Percentiles rank a stretch among this genome's conserved stretches.
Evolutionary conservation across 2,888 invertebrate genomes (phyloP).

Genomic region (Pelosia muscerda): DNA sequence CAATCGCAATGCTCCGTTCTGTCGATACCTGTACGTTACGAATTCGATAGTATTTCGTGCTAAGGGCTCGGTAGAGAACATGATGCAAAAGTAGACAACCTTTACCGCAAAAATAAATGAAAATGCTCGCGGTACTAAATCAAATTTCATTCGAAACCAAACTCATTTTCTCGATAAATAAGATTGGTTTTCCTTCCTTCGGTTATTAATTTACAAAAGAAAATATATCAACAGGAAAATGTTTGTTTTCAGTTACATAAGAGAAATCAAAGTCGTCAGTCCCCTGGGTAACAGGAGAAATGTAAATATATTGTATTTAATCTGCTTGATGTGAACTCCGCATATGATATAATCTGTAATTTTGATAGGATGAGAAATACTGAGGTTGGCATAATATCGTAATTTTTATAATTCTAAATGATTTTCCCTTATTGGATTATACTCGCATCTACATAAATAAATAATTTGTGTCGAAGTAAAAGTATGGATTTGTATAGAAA

Average conservation of each 20-base stretch:
- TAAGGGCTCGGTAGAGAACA: neutral
- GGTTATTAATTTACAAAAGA: conserved; percentile 3
- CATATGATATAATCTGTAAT: neutral
- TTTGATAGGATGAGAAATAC: neutral
- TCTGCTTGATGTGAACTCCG: neutral
- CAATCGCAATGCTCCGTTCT: too few species aligned
- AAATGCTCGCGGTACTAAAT: neutral
- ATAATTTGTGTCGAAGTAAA: too few species aligned
- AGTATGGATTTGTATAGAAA: too few species aligned
- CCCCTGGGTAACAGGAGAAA: neutral
- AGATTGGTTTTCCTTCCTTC: conserved; percentile 13
- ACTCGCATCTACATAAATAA: too few species aligned
- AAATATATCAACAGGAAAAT: conserved; percentile 18
- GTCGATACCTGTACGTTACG: too few species aligned
- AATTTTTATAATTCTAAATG: neutral
- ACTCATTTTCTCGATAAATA: conserved; percentile 16
- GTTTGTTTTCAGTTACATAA: neutral
- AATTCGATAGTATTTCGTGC: too few species aligned
- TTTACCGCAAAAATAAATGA: neutral
- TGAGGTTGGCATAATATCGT: neutral
- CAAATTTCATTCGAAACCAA: conserved; percentile 13
- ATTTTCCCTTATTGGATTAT: neutral
- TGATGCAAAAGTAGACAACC: neutral
- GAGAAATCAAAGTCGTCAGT: neutral
- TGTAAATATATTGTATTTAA: conserved; percentile 1